phyloP scores from a whole-genome alignment of 2,113 vertebrate species.

The Ageneiosus marmoratus region DNA sequence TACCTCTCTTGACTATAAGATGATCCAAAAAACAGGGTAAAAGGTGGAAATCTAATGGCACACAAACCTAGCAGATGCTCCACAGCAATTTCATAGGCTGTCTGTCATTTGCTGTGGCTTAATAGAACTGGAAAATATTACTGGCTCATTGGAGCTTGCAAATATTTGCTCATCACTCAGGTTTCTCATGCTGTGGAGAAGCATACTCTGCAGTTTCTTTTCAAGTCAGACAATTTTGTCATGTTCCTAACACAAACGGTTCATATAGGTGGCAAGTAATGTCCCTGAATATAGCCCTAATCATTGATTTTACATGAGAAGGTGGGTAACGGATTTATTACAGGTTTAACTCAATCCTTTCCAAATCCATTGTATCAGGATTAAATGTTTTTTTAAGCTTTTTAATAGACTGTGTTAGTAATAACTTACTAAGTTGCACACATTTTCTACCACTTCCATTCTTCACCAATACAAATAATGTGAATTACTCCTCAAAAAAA shows the following conservation, averaged over 20 bases:
- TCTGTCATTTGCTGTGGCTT: conserved; percentile 9
- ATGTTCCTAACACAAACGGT: not conserved
- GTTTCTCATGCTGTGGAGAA: not conserved
- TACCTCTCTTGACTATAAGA: not conserved
- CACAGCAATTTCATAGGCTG: not conserved
- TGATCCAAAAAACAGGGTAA: not conserved
- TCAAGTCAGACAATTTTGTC: not conserved
- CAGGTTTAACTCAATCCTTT: not conserved
- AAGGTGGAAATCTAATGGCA: not conserved
- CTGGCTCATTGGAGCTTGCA: not conserved
- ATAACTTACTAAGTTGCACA: not conserved
- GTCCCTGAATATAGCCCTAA: not conserved
- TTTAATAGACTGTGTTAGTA: not conserved
- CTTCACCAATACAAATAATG: not conserved
- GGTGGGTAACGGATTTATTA: not conserved
- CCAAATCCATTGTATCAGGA: not conserved
- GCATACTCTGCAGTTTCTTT: not conserved
- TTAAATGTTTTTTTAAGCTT: not conserved
- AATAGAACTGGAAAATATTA: conserved; percentile 5
- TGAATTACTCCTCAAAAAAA: too few species aligned
- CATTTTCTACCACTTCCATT: not conserved
- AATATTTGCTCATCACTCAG: conserved; percentile 4
- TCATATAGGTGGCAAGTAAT: not conserved
- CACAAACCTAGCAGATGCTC: not conserved
- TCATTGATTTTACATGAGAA: not conserved